Evolutionary conservation across 2,113 vertebrate genomes (phyloP).

Genomic region (Etheostoma spectabile): DNA sequence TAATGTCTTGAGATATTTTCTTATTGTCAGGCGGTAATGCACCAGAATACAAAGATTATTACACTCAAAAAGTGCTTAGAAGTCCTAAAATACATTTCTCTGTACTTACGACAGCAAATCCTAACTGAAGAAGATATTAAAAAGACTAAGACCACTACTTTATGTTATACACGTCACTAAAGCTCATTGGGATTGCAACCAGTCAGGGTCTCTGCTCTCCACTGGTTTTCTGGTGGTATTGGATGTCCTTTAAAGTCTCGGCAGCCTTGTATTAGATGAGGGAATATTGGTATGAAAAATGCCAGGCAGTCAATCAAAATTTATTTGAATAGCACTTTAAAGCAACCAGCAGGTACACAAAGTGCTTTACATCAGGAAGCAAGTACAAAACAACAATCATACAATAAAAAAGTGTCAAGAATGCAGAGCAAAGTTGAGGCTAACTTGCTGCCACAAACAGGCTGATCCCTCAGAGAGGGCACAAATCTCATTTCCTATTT

Average conservation of each 20-base stretch:
- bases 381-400: too few relatives aligned
- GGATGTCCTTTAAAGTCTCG: slow-evolving; percentile 25
- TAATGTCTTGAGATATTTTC: background rate
- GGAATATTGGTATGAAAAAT: slow-evolving; percentile 56
- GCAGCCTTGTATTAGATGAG: slow-evolving; percentile 37
- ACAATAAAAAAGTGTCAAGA: slow-evolving; percentile 20
- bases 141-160: background rate
- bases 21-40: background rate
- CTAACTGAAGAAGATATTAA: background rate
- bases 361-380: too few relatives aligned
- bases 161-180: slow-evolving; percentile 37
- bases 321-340: too few relatives aligned
- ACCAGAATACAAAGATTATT: background rate
- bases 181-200: background rate
- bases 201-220: slow-evolving; percentile 21
- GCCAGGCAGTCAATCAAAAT: slow-evolving; percentile 8
- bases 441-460: slow-evolving; percentile 61
- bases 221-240: background rate
- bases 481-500: slow-evolving; percentile 74
- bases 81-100: background rate
- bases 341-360: too few relatives aligned
- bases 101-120: background rate
- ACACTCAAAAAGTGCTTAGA: background rate
- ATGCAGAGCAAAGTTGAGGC: slow-evolving; percentile 57
- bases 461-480: slow-evolving; percentile 47